Evolutionary conservation across 2,113 vertebrate genomes (phyloP).

Genomic region (Muntiacus reevesi): DNA sequence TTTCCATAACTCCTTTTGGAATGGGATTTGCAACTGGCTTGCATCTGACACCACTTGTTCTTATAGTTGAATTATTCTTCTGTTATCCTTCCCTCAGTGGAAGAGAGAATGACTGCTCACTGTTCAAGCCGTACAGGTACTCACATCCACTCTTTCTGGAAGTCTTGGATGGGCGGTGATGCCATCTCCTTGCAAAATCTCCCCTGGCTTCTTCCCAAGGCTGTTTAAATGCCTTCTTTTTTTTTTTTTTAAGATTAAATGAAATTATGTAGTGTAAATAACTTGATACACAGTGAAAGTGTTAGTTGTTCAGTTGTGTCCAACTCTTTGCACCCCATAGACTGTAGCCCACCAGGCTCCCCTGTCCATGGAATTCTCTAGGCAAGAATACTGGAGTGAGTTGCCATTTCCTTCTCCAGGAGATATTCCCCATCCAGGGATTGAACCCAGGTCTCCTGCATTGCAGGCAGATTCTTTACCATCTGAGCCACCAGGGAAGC

Average conservation of each 20-base stretch:
- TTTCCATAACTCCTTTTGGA: not conserved
- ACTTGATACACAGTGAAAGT: not conserved
- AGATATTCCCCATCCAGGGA: not conserved
- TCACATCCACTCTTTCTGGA: not conserved
- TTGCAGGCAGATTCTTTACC: not conserved
- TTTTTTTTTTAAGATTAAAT: not conserved
- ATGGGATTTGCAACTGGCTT: not conserved
- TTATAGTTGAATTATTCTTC: not conserved
- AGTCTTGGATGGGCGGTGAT: not conserved
- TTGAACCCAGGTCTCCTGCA: not conserved
- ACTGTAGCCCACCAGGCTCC: not conserved
- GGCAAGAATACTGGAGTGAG: not conserved
- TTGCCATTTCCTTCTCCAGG: not conserved
- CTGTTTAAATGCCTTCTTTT: not conserved
- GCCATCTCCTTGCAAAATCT: not conserved
- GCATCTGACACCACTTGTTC: not conserved
- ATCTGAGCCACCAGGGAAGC: not conserved
- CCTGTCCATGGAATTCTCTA: not conserved
- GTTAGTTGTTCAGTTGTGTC: not conserved
- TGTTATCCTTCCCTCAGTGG: not conserved
- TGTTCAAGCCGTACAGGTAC: not conserved
- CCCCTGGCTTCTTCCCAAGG: not conserved
- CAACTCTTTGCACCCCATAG: not conserved
- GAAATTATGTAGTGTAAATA: not conserved
- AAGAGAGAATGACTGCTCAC: not conserved